phyloP scores from a whole-genome alignment of 2,797 vertebrate species.

The Trichosurus vulpecula region DNA sequence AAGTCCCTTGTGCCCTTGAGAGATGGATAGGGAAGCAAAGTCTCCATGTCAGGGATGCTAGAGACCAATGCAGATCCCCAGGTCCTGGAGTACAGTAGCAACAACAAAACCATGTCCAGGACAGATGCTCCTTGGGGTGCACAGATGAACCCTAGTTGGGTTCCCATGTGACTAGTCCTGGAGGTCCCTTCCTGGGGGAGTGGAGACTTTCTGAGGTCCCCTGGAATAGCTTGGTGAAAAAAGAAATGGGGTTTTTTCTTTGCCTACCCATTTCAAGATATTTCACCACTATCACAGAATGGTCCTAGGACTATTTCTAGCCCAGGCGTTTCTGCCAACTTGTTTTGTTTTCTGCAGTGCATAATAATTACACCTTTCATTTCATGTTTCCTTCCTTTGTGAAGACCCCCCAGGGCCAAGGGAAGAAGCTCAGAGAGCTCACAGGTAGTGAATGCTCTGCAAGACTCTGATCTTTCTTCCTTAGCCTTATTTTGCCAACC shows the following conservation, averaged over 20 bases:
- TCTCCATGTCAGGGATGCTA: background rate
- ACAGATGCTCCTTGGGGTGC: too few species aligned
- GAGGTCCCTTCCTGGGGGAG: background rate
- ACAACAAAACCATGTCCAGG: background rate
- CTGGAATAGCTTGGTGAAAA: background rate
- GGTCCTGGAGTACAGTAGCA: too few species aligned
- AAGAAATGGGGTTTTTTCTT: background rate
- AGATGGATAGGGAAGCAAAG: background rate
- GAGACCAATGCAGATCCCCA: background rate
- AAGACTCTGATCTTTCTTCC: background rate
- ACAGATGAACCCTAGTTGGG: background rate
- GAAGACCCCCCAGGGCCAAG: background rate
- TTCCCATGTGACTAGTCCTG: background rate
- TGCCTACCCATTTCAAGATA: background rate
- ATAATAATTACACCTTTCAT: background rate
- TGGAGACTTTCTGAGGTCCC: background rate
- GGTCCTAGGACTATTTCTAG: background rate
- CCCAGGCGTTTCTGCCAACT: background rate
- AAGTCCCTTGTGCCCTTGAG: background rate
- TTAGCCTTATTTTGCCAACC: background rate
- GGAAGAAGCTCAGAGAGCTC: background rate
- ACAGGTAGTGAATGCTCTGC: background rate
- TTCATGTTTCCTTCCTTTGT: background rate
- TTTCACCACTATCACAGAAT: background rate
- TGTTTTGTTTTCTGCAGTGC: background rate